Conservation (phyloP, 2,113 vertebrate genomes). For the Myotis davidii region DNA sequence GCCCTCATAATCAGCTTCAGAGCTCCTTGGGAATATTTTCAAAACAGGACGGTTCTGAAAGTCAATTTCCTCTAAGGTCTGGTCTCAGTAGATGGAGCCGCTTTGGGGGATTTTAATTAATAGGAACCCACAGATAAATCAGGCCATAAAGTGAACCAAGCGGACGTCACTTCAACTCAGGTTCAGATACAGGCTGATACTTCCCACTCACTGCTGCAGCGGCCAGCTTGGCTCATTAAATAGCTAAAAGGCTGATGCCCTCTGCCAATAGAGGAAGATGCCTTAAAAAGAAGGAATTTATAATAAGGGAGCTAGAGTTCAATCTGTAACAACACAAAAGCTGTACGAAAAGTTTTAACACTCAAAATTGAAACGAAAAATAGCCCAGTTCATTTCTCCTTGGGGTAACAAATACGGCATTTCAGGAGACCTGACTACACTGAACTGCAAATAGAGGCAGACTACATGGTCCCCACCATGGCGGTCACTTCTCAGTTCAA, state of each 20-base stretch:
- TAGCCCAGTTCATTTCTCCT: background rate
- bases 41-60: constrained; percentile 17
- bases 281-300: constrained; percentile 34
- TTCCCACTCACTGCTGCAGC: constrained; percentile 17
- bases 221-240: background rate
- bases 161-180: background rate
- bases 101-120: constrained; percentile 51
- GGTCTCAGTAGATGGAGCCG: background rate
- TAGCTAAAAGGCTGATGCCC: background rate
- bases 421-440: background rate
- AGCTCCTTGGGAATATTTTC: constrained; percentile 52
- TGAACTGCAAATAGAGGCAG: background rate
- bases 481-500: background rate
- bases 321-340: constrained; percentile 37
- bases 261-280: background rate
- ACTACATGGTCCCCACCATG: rapidly evolving
- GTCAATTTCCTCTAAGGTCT: constrained; percentile 18
- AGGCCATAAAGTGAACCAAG: constrained; percentile 15
- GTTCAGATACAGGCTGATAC: background rate
- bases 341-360: constrained; percentile 23
- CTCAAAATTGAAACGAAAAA: constrained; percentile 45
- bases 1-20: background rate
- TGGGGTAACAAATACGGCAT: background rate
- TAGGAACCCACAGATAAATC: background rate
- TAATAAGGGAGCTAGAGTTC: constrained; percentile 25